Evolutionary conservation across 1,140 invertebrate genomes (phyloP).

Genomic region (Aleiodes sp.): DNA sequence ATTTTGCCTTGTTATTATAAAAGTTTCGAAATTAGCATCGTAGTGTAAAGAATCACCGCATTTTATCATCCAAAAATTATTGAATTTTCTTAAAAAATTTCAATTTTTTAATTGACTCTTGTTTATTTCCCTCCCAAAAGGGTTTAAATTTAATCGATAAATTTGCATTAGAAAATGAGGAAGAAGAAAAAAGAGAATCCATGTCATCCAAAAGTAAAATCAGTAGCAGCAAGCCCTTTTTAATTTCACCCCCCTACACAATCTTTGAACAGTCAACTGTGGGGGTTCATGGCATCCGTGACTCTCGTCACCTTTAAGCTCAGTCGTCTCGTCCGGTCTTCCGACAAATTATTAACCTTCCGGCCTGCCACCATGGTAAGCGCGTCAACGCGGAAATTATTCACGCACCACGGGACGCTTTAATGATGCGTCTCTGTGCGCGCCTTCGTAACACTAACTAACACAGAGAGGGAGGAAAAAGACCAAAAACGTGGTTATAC

Average conservation of each 20-base stretch:
- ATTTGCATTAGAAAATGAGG: too few species aligned
- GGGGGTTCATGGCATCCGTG: neutral
- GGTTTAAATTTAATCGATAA: neutral
- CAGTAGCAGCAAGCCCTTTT: neutral
- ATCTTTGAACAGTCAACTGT: neutral
- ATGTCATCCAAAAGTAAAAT: neutral
- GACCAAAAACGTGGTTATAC: neutral
- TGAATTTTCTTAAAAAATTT: neutral
- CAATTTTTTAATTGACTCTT: neutral
- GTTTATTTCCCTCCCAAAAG: neutral
- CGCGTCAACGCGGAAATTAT: slow-evolving; percentile 40
- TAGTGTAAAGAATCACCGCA: too few species aligned
- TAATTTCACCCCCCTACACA: neutral
- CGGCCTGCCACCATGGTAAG: slow-evolving; percentile 22
- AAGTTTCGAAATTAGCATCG: neutral
- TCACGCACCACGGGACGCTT: slow-evolving; percentile 37
- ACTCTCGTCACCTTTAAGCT: slow-evolving; percentile 18
- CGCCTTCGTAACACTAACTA: neutral
- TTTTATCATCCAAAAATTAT: neutral
- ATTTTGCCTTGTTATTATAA: neutral
- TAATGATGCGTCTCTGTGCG: slow-evolving; percentile 34
- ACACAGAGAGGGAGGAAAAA: neutral
- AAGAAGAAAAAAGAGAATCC: neutral
- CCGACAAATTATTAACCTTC: slow-evolving; percentile 41
- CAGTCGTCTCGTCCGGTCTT: slow-evolving; percentile 7